Percentiles rank a stretch among this genome's conserved stretches.
These are phyloP conservation scores for Zygothrica quintamaculata DNA, from an alignment of 2,888 invertebrate species.

Conservation along the genomic window DNA sequence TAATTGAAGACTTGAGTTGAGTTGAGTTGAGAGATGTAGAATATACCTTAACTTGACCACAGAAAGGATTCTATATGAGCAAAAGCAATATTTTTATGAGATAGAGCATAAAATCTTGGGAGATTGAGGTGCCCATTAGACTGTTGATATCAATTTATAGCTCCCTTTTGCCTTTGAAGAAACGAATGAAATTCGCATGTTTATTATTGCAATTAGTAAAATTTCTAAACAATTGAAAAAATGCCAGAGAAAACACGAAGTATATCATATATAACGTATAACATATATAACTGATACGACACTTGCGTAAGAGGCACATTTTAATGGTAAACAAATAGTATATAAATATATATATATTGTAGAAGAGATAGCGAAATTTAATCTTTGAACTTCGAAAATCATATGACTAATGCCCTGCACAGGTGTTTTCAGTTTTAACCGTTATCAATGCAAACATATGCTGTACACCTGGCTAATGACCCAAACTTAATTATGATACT, in stretches of 20 bases:
- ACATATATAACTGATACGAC: conserved; percentile 31
- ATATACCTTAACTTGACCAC: too few species aligned
- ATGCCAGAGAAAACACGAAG: background rate
- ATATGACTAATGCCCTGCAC: conserved; percentile 54
- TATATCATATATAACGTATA: too few species aligned
- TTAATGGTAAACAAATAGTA: conserved; percentile 10
- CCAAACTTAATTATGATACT: conserved; percentile 44
- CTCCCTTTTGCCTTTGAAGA: too few species aligned
- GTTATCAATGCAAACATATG: conserved; percentile 35
- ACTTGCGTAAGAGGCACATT: conserved; percentile 20
- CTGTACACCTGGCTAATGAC: conserved; percentile 56
- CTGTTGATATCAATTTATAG: too few species aligned
- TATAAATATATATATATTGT: too few species aligned
- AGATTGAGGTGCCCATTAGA: too few species aligned
- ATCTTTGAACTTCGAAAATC: conserved; percentile 48
- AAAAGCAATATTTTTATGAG: too few species aligned
- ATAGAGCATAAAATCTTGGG: too few species aligned
- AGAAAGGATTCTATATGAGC: too few species aligned
- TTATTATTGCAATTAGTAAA: conserved; percentile 20
- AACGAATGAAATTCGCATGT: conserved; percentile 1
- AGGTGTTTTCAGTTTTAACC: conserved; percentile 45
- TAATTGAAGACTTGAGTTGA: too few species aligned
- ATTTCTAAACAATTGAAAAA: conserved; percentile 5
- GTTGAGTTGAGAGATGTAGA: too few species aligned
- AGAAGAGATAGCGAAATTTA: conserved; percentile 22